A percentile compares a stretch with the other conserved stretches of the same genome.
phyloP scores from a whole-genome alignment of 1,140 invertebrate genomes.

The Nymphalis io region DNA sequence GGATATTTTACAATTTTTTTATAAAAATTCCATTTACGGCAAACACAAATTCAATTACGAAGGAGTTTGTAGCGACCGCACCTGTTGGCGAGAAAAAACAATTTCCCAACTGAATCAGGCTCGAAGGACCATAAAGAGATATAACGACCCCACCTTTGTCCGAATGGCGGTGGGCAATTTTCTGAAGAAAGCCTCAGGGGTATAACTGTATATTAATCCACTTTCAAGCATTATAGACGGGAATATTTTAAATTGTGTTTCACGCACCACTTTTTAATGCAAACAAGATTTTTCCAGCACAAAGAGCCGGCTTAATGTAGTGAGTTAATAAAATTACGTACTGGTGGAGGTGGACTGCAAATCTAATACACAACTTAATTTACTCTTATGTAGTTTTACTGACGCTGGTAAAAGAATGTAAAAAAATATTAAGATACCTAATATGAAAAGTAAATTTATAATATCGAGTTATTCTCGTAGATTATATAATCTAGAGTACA shows the following conservation, averaged over 20 bases:
- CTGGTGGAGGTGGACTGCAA: constrained; percentile 21
- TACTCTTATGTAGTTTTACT: constrained; percentile 18
- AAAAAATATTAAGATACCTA: neutral
- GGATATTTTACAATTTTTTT: constrained; percentile 14
- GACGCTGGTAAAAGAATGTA: neutral
- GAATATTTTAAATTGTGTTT: constrained; percentile 49
- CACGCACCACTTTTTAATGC: constrained; percentile 45
- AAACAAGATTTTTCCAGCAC: constrained; percentile 42
- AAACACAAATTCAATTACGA: constrained; percentile 45
- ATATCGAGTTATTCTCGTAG: too few relatives aligned
- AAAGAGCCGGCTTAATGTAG: constrained; percentile 41
- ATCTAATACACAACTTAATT: constrained; percentile 36
- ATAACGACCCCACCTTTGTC: constrained; percentile 42
- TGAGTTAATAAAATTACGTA: constrained; percentile 43
- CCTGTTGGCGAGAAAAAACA: constrained; percentile 45
- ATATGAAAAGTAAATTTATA: too few relatives aligned
- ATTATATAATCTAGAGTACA: too few relatives aligned
- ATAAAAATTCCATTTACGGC: constrained; percentile 27
- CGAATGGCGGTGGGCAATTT: constrained; percentile 40
- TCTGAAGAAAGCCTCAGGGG: constrained; percentile 39
- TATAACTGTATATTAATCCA: constrained; percentile 42
- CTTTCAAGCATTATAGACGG: constrained; percentile 17
- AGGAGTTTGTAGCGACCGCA: constrained; percentile 39
- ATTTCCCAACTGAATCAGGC: constrained; percentile 41
- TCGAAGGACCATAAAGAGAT: constrained; percentile 49